phyloP scores from a whole-genome alignment of 2,797 vertebrate genomes.

The Sebastes goodei region DNA sequence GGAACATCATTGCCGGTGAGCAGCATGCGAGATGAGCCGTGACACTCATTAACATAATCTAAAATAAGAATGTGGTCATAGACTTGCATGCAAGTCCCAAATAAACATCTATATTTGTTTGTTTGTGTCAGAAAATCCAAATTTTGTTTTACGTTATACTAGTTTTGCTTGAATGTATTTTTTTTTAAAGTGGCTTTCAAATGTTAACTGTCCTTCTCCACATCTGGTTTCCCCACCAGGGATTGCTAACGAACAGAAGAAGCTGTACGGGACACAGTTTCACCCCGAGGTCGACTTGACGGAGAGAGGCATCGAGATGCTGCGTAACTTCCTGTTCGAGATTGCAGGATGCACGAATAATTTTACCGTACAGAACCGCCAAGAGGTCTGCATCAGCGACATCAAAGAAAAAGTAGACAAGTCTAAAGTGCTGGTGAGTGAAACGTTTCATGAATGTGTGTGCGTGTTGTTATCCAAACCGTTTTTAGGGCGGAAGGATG shows the following conservation, averaged over 20 bases:
- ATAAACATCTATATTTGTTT: neutral
- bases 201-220: neutral
- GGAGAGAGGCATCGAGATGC: constrained; percentile 92
- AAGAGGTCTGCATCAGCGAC: constrained; percentile 89
- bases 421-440: constrained; percentile 95
- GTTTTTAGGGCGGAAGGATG: neutral
- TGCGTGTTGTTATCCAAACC: neutral
- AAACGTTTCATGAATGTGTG: neutral
- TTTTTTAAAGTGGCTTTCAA: neutral
- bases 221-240: constrained; percentile 71
- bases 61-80: neutral
- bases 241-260: constrained; percentile 97
- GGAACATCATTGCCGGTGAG: constrained; percentile 95
- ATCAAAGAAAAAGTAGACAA: constrained; percentile 92
- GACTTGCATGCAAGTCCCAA: neutral
- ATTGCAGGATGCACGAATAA: constrained; percentile 94
- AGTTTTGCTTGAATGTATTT: neutral
- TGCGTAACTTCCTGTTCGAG: constrained; percentile 96
- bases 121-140: neutral
- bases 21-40: neutral
- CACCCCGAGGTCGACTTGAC: constrained; percentile 98
- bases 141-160: neutral
- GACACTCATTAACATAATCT: neutral
- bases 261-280: constrained; percentile 97
- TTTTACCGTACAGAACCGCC: constrained; percentile 94